Conservation (phyloP, 2,113 vertebrate genomes). For the Bothrops jararaca region DNA sequence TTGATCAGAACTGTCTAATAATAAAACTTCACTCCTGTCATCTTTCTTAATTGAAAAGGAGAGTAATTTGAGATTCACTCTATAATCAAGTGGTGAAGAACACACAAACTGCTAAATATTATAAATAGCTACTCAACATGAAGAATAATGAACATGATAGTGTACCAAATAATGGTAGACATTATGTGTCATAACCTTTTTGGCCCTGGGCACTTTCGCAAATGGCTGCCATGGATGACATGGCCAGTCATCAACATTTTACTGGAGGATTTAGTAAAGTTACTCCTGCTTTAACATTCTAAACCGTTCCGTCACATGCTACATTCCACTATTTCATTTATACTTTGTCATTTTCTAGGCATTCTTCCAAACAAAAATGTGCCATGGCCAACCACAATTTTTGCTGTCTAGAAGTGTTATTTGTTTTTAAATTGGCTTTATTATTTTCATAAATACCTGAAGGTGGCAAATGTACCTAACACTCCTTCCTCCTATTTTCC, state of each 20-base stretch:
- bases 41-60: neutral
- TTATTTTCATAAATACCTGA: neutral
- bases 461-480: neutral
- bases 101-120: neutral
- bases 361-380: neutral
- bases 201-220: neutral
- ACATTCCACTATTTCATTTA: neutral
- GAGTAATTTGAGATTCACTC: neutral
- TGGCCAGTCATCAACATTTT: neutral
- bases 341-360: neutral
- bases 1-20: neutral
- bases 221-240: neutral
- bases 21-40: neutral
- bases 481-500: neutral
- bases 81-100: neutral
- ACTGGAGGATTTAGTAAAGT: neutral
- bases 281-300: neutral
- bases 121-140: neutral
- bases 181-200: neutral
- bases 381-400: neutral
- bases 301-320: neutral
- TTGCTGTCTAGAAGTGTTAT: neutral
- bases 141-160: neutral
- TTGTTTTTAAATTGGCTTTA: neutral
- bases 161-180: neutral